Conservation (phyloP, 2,888 invertebrate species). For the Campoplex capitator region DNA sequence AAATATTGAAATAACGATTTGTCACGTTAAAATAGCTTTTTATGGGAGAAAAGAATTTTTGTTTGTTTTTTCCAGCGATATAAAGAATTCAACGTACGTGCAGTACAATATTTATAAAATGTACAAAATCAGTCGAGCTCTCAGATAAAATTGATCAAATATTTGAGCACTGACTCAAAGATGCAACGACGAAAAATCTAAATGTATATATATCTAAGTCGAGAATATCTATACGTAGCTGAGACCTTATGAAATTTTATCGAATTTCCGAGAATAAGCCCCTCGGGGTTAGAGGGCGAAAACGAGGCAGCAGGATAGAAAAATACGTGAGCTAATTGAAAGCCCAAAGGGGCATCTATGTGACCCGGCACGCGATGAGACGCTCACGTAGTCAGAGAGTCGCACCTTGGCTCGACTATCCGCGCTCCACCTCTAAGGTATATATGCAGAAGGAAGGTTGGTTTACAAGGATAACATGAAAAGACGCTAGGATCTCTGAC, state of each 20-base stretch:
- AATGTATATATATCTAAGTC: not conserved
- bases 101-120: not conserved
- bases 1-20: not conserved
- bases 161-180: constrained; percentile 10
- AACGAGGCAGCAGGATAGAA: constrained; percentile 45
- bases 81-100: not conserved
- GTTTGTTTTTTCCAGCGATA: no score
- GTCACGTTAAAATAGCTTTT: not conserved
- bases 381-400: constrained; percentile 52
- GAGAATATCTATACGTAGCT: not conserved
- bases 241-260: constrained; percentile 50
- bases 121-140: not conserved
- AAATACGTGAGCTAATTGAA: constrained; percentile 67
- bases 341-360: constrained; percentile 57
- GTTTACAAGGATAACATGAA: constrained; percentile 59
- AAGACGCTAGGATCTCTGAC: constrained; percentile 48
- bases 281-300: constrained; percentile 20
- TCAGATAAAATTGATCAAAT: constrained; percentile 27
- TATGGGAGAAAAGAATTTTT: not conserved
- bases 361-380: constrained; percentile 46
- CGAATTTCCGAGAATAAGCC: constrained; percentile 38
- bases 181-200: not conserved
- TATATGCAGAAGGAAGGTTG: constrained; percentile 27
- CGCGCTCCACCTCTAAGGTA: constrained; percentile 34
- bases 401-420: constrained; percentile 46